Conservation (phyloP, 2,888 invertebrate species). For the Monoplex corrugatus region DNA sequence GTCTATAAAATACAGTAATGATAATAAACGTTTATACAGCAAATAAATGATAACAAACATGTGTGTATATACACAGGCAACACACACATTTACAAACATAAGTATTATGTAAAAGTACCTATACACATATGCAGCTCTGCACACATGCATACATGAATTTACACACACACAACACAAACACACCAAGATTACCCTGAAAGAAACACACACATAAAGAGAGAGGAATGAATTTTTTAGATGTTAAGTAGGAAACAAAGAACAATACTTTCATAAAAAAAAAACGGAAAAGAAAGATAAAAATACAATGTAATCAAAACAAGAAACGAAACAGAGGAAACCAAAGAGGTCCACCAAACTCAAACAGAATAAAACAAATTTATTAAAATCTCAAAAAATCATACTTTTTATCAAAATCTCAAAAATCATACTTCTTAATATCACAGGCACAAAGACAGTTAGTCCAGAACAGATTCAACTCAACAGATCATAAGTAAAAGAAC, state of each 20-base stretch:
- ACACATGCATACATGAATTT: background rate
- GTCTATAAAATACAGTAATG: no score
- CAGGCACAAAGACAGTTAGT: no score
- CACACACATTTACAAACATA: background rate
- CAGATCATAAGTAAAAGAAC: no score
- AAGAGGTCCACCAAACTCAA: background rate
- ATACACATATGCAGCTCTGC: background rate
- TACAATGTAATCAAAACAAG: background rate
- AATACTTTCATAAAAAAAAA: background rate
- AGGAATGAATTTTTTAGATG: no score
- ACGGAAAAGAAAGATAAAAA: background rate
- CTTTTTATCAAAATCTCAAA: no score
- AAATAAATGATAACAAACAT: no score
- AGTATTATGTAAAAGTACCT: no score
- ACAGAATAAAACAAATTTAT: background rate
- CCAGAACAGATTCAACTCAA: no score
- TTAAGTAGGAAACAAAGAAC: background rate
- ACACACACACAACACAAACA: conserved; percentile 15
- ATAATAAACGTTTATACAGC: background rate
- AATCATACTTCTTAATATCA: no score
- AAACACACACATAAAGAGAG: background rate
- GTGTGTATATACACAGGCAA: background rate
- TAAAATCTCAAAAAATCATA: no score
- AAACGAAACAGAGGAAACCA: background rate
- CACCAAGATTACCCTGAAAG: background rate